These are phyloP conservation scores for Prunella himalayana DNA, from an alignment of 2,113 vertebrate species.

Conservation along the genomic window DNA sequence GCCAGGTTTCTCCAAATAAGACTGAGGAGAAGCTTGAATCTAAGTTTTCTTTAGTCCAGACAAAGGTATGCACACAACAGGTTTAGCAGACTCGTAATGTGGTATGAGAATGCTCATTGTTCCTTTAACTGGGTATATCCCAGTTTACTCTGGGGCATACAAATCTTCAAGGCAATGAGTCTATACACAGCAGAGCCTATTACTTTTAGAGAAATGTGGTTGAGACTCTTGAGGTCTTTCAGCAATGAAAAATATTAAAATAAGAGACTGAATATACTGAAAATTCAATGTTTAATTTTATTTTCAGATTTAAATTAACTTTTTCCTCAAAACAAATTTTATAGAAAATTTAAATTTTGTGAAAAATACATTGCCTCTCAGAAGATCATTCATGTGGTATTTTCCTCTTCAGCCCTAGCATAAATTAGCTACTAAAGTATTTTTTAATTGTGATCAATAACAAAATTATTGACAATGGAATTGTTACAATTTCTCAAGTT, in stretches of 20 bases:
- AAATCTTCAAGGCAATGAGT: background rate
- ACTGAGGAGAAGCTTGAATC: background rate
- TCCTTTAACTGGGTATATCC: background rate
- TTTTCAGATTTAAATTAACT: background rate
- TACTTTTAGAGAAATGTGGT: background rate
- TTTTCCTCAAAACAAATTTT: background rate
- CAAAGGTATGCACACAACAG: background rate
- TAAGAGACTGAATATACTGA: background rate
- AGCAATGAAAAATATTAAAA: background rate
- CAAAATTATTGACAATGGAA: background rate
- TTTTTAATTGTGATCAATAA: background rate
- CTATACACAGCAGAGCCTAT: background rate
- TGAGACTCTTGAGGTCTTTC: background rate
- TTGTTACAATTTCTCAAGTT: background rate
- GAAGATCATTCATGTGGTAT: rapidly evolving
- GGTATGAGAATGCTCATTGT: background rate
- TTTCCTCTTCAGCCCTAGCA: background rate
- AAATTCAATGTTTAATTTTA: background rate
- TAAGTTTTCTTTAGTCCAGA: background rate
- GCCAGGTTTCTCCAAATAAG: background rate
- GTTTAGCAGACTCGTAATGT: background rate
- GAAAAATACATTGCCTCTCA: background rate
- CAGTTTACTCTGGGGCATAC: background rate
- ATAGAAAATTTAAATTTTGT: background rate
- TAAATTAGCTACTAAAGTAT: background rate